Evolutionary conservation across 2,888 invertebrate genomes (phyloP), one percentile per base, ranked within the genome.

Genomic region (Eilema griseolum): DNA sequence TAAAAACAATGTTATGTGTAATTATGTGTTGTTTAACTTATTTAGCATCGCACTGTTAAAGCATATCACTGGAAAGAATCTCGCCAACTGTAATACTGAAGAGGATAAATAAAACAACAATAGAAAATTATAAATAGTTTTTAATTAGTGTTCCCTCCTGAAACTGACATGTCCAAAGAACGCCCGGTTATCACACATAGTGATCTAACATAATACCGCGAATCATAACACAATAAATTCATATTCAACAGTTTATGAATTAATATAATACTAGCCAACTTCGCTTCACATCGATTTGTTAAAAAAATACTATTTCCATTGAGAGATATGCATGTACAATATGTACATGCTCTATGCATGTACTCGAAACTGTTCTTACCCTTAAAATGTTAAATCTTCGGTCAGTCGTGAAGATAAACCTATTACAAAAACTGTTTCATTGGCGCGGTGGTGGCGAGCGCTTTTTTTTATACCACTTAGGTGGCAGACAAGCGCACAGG

Each of bases 51-150:
- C 52, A n/a, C 52, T 52, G 52, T 52, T 52, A 8, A 52, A n/a
- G 52, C 52, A 52, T 52, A 52, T 52, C 52, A 52, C 52, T 52
- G 52, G 20, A 52, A 52, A n/a, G 52, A 52, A 52, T 52, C 52
- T 52, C 52, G 57, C 57, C 52, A 59, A n/a, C 60, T 75, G 67
- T 74, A 71, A 74, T 69, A 70, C 62, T 62, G 23, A 33, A 75
- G 33, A 74, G 60, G 59, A 75, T 28, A 85, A 92, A 91, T 92
- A 91, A 93, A 92, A 92, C 87, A 75, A 85, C 67, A 28, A 72
- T 67, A 70, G 81, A 92, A 92, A 92, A 89, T 91, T 92, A 91
- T 93, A 92, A 91, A 93, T 92, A 92, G 86, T 90, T 90, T n/a
- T 90, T 93, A 89, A 89, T 91, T 88, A 88, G 81, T 85, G 83